A percentile compares a stretch with the other conserved stretches of the same genome.
Conservation (phyloP, 2,888 invertebrate genomes). For the Pardosa pseudoannulata region DNA sequence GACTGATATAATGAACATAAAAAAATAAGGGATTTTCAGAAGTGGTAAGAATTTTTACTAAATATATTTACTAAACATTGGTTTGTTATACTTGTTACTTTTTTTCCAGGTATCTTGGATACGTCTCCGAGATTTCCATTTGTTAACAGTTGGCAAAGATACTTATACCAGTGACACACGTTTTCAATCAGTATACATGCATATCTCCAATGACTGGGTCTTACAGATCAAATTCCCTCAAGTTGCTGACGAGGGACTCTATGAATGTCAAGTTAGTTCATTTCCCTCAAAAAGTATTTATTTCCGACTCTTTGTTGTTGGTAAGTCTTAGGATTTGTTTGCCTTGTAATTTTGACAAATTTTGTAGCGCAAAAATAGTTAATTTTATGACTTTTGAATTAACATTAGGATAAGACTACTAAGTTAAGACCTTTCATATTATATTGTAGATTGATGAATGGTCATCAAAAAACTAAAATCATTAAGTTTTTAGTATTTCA, state of each 20-base stretch:
- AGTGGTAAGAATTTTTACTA: too few species aligned
- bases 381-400: too few species aligned
- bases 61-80: too few species aligned
- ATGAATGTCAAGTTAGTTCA: slow-evolving; percentile 94
- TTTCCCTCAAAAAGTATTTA: slow-evolving; percentile 83
- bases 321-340: slow-evolving; percentile 39
- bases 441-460: too few species aligned
- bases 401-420: too few species aligned
- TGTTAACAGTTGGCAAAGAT: slow-evolving; percentile 90
- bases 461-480: too few species aligned
- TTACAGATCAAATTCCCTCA: slow-evolving; percentile 93
- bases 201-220: slow-evolving; percentile 86
- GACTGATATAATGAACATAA: too few species aligned
- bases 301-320: slow-evolving; percentile 65
- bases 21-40: too few species aligned
- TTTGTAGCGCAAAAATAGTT: too few species aligned
- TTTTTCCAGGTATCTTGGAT: slow-evolving; percentile 85
- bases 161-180: slow-evolving; percentile 93
- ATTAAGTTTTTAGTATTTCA: too few species aligned
- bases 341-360: too few species aligned
- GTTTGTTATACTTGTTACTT: background rate
- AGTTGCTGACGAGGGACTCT: slow-evolving; percentile 83
- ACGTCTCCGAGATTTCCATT: slow-evolving; percentile 87
- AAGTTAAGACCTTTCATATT: too few species aligned
- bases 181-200: slow-evolving; percentile 88